Base-by-base conservation (phyloP, 2,113 vertebrate genomes). In the Boulengeromyrus knoepffleri region DNA sequence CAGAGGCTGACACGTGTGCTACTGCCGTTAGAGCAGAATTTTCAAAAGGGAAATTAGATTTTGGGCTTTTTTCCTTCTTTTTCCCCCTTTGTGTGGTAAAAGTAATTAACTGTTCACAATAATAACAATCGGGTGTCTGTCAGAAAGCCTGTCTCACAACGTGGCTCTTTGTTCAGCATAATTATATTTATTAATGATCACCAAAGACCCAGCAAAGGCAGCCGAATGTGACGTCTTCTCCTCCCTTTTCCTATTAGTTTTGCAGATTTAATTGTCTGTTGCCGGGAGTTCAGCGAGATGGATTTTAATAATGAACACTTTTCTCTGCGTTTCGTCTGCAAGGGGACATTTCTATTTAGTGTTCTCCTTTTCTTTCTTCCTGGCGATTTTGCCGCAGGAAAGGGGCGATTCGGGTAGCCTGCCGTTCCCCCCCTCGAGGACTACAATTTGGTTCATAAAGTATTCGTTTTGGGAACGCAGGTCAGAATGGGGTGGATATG, bases 171-270 rank as follows among this genome's bases (percentile, higher is more conserved):
- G 93, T 95, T 92, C 91, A 87, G 58, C 31, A 85, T 95, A 94
- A 95, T 95, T 96, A 92, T 94, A 92, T 94, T 94, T 95, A 93
- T 93, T 93, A 91, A 42, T 91, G 93, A 94, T 94, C 42, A 91
- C 90, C 91, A 93, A 93, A 91, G 93, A 92, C 92, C 91, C 93
- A 89, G 89, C 77, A 83, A 74, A 92, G 89, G 50, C 90, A 92
- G 58, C 90, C 52, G 91, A 91, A 93, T 92, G 93, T 88, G 66
- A 93, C 92, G 90, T 94, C 92, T 92, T 91, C 92, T 85, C 92
- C 91, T 83, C 15, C 85, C 66, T 66, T 91, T 91, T 91, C 93
- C 92, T 91, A 92, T 95, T 94, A 93, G 92, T 93, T 93, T 90
- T 49, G 52, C 94, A 91, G 47, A 85, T 88, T 92, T 95, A 95